Conservation (phyloP, 1,140 invertebrate species). For the Drosophila carrolli region DNA sequence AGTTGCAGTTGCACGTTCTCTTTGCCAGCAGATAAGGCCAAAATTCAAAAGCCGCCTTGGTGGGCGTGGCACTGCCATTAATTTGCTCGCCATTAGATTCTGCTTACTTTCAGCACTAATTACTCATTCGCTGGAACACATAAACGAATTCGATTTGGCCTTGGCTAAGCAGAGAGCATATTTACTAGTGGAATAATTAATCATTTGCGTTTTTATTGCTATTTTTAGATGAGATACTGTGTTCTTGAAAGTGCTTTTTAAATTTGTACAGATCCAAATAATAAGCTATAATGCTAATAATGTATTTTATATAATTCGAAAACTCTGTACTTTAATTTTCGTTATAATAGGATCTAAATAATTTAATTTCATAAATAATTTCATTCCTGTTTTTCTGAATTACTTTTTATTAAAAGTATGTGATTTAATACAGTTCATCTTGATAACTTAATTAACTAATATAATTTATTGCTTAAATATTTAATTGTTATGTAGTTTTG, state of each 20-base stretch:
- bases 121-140: slow-evolving; percentile 42
- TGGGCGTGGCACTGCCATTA: slow-evolving; percentile 60
- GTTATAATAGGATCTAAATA: too few species aligned
- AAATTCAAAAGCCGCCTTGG: slow-evolving; percentile 10
- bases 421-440: too few species aligned
- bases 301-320: too few species aligned
- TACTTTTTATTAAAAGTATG: too few species aligned
- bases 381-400: too few species aligned
- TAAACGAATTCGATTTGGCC: slow-evolving; percentile 34
- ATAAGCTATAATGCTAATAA: too few species aligned
- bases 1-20: slow-evolving; percentile 43
- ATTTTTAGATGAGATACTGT: background rate
- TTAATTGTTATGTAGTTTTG: background rate
- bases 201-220: slow-evolving; percentile 3
- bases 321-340: too few species aligned
- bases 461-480: too few species aligned
- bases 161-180: slow-evolving; percentile 13
- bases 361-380: too few species aligned
- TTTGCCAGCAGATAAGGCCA: slow-evolving; percentile 31
- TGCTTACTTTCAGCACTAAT: slow-evolving; percentile 42
- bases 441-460: too few species aligned
- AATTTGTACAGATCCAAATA: too few species aligned
- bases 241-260: background rate
- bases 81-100: slow-evolving; percentile 49
- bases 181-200: background rate